Evolutionary conservation across 2,888 invertebrate genomes (phyloP).

Genomic region (Caenorhabditis wallacei): DNA sequence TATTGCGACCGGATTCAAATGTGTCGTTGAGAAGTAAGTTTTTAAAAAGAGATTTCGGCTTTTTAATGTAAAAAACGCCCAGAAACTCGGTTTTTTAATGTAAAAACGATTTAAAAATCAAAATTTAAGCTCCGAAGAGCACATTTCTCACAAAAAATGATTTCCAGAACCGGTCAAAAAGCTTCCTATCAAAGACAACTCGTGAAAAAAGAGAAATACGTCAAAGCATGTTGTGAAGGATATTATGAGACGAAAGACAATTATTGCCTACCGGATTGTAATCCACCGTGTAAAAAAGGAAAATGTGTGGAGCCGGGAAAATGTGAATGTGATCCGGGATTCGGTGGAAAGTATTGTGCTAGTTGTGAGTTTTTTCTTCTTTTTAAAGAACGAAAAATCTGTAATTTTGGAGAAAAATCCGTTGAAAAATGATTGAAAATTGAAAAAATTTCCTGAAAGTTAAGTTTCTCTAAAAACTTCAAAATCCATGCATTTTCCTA

Average conservation of each 20-base stretch:
- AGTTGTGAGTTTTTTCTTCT: constrained; percentile 65
- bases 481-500: too few relatives aligned
- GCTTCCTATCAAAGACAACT: constrained; percentile 87
- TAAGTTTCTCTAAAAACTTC: too few relatives aligned
- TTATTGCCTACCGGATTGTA: constrained; percentile 77
- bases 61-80: too few relatives aligned
- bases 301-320: constrained; percentile 78
- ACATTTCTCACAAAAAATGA: too few relatives aligned
- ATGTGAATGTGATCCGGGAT: constrained; percentile 81
- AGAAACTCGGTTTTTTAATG: too few relatives aligned
- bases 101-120: too few relatives aligned
- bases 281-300: constrained; percentile 81
- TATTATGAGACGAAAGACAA: constrained; percentile 78
- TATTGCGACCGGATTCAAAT: constrained; percentile 75
- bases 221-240: constrained; percentile 80
- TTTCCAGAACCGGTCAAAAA: constrained; percentile 84
- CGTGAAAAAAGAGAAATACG: constrained; percentile 72
- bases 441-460: too few relatives aligned
- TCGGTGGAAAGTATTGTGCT: constrained; percentile 77
- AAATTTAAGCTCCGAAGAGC: too few relatives aligned
- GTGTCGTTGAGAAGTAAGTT: constrained; percentile 71
- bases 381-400: background rate
- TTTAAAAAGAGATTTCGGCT: too few relatives aligned
- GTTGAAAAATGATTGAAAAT: too few relatives aligned
- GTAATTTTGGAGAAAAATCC: too few relatives aligned